These are phyloP conservation scores for Drosophila robusta DNA, from an alignment of 2,888 invertebrate genomes.

Conservation along the genomic window DNA sequence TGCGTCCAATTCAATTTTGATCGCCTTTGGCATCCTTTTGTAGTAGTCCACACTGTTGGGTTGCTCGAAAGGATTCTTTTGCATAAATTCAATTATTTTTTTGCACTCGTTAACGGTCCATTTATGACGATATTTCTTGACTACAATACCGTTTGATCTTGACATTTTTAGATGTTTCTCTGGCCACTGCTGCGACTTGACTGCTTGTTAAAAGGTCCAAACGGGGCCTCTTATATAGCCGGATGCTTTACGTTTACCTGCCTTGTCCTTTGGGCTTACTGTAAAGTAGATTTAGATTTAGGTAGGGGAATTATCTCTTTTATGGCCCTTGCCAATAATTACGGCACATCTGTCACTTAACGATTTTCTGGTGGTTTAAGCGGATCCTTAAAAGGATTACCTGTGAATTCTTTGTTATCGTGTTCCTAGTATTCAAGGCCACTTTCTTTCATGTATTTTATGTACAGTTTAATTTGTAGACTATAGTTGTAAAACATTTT, in stretches of 20 bases:
- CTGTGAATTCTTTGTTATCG: too few species aligned
- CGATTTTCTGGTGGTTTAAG: neutral
- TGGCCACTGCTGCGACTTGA: neutral
- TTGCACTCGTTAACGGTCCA: neutral
- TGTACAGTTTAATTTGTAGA: too few species aligned
- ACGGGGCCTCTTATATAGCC: neutral
- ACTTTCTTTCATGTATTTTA: too few species aligned
- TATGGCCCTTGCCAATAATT: neutral
- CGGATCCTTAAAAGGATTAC: neutral
- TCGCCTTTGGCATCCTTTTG: neutral
- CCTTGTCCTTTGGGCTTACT: neutral
- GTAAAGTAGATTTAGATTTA: neutral
- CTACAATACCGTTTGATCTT: neutral
- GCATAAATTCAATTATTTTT: neutral
- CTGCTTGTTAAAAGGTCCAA: neutral
- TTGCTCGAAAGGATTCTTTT: neutral
- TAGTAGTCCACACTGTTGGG: neutral
- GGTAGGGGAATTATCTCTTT: neutral
- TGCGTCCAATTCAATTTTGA: neutral
- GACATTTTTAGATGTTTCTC: neutral
- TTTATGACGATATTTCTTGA: neutral
- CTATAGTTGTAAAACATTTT: too few species aligned
- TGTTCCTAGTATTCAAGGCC: too few species aligned
- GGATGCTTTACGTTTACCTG: neutral
- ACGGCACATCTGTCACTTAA: neutral